Evolutionary conservation across 2,797 vertebrate genomes (phyloP), one percentile per base, ranked within the genome.

Genomic region (Paedocypris micromegethes): DNA sequence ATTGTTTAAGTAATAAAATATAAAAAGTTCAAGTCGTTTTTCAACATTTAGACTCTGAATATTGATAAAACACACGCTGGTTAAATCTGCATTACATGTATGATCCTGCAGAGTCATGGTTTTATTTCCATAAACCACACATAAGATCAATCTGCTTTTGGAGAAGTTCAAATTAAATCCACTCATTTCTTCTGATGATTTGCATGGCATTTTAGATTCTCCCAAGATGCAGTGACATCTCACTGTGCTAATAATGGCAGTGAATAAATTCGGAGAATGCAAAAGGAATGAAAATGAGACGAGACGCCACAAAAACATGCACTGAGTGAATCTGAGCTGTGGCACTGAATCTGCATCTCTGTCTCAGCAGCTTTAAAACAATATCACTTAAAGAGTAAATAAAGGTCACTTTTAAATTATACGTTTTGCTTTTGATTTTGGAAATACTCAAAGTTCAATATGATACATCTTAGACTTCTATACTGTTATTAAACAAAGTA

Each of bases 231-330:
- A 53, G 42, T 41, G 57, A 37, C 42, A 45, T 45, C 56, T 57
- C 44, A 2, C 3, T 53, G 49, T 46, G 9, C 57, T 68, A 68
- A 68, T 68, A 68, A 59, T 46, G 57, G 4, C 40, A 58, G 64
- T 39, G 48, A n/a, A 46, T 52, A 40, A 38, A 46, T 45, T 39
- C 38, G 9, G 37, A 68, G 23, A 41, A 42, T 1, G 37, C 55
- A 50, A 54, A 7, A 23, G 58, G 42, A 42, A 6, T 9, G 6
- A 41, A 61, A 68, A 60, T 60, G 50, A 53, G n/a, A 54, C 9
- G 44, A 47, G 50, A 6, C 40, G n/a, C 2, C 46, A 2, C 4
- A 41, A 57, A 49, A 66, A 42, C 38, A 61, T 3, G 9, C 7
- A 45, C 6, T 42, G 58, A 42, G 44, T 68, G 56, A 68, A 9